phyloP scores from a whole-genome alignment of 2,797 vertebrate genomes.

The Sphaeramia orbicularis region DNA sequence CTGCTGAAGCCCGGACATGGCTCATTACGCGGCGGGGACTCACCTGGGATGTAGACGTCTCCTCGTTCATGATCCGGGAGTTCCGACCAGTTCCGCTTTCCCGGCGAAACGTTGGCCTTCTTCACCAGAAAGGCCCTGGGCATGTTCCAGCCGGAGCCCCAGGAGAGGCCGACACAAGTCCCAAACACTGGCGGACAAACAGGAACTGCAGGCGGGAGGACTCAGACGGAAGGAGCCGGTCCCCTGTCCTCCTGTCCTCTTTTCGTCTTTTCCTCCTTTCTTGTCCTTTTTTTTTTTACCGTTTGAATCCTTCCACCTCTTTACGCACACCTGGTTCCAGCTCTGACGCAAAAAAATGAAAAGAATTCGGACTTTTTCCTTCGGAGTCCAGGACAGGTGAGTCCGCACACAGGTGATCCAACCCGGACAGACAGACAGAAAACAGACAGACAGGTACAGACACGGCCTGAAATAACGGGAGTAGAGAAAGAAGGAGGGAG shows the following conservation, averaged over 20 bases:
- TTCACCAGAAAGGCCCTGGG: slow-evolving; percentile 94
- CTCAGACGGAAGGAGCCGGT: too few species aligned
- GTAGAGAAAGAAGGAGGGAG: slow-evolving; percentile 16
- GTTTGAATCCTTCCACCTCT: too few species aligned
- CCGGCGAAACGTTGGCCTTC: slow-evolving; percentile 87
- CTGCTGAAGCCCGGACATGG: too few species aligned
- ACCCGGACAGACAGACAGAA: slow-evolving; percentile 46
- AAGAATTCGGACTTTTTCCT: neutral
- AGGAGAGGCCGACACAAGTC: slow-evolving; percentile 3
- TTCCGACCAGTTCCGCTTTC: slow-evolving; percentile 92
- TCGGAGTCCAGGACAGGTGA: slow-evolving; percentile 68
- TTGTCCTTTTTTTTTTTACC: too few species aligned
- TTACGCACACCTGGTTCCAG: too few species aligned
- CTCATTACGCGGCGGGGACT: slow-evolving; percentile 60
- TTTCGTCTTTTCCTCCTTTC: too few species aligned
- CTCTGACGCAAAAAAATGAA: neutral
- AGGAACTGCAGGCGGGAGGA: too few species aligned
- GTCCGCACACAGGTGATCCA: slow-evolving; percentile 70
- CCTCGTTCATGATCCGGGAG: slow-evolving; percentile 90
- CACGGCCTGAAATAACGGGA: slow-evolving; percentile 72
- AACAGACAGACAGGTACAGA: slow-evolving; percentile 50
- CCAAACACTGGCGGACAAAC: too few species aligned
- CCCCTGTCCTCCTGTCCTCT: too few species aligned
- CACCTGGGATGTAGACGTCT: slow-evolving; percentile 94
- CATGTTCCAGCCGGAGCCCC: slow-evolving; percentile 79